Conservation (phyloP, 2,797 vertebrate genomes). For the Leucoraja ocellata region DNA sequence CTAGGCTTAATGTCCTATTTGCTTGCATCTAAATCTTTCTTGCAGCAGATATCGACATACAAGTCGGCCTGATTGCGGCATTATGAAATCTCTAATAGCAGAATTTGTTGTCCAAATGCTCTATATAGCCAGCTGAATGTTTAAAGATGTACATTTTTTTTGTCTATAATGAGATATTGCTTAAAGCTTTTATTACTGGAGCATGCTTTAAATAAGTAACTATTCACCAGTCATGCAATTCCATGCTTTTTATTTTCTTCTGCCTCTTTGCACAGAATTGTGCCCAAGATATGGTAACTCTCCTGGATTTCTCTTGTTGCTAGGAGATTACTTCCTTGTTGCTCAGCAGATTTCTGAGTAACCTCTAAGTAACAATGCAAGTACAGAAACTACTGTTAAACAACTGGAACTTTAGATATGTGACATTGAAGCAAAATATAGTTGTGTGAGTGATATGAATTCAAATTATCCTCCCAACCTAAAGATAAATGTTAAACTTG, state of each 20-base stretch:
- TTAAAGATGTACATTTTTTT: background rate
- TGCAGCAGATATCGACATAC: background rate
- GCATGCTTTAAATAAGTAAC: background rate
- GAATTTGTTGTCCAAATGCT: background rate
- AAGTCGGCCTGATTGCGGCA: background rate
- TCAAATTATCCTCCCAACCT: background rate
- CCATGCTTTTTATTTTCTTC: background rate
- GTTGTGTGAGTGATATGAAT: background rate
- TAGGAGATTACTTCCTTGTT: background rate
- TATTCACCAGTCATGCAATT: background rate
- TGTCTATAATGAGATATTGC: too few relatives aligned
- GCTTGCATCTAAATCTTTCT: background rate
- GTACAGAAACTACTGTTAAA: background rate
- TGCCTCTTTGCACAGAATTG: background rate
- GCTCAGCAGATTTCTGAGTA: background rate
- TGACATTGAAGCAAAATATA: background rate
- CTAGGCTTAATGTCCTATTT: background rate
- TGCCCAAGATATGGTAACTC: background rate
- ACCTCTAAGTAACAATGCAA: background rate
- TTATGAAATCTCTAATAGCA: background rate
- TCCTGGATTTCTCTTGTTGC: background rate
- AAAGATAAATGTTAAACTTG: background rate
- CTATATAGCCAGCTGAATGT: background rate
- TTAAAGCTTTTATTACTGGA: background rate
- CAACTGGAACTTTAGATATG: background rate